Percentiles rank a stretch among this genome's conserved stretches.
phyloP scores from a whole-genome alignment of 2,888 invertebrate genomes.

The Agrypnus murinus region DNA sequence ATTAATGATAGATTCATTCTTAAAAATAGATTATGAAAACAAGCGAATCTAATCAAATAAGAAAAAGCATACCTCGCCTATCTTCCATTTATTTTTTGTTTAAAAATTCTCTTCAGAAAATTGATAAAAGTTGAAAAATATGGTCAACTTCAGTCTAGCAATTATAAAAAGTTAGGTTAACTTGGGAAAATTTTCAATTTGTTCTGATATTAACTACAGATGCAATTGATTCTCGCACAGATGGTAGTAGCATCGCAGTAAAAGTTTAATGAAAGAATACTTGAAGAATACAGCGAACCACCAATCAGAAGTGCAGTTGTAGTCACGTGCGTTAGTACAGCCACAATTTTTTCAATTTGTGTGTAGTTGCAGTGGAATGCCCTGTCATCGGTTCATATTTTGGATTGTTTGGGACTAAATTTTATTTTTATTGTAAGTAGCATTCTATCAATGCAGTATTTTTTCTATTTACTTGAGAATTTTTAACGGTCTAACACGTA shows the following conservation, averaged over 20 bases:
- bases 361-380: conserved; percentile 63
- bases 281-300: neutral
- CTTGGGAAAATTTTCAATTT: no score
- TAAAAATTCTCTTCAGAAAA: no score
- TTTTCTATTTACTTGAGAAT: conserved; percentile 32
- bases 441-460: conserved; percentile 43
- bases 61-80: conserved; percentile 45
- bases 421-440: conserved; percentile 51
- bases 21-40: no score
- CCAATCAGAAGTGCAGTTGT: conserved; percentile 46
- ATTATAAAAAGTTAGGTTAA: no score
- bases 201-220: no score
- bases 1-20: no score
- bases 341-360: conserved; percentile 59
- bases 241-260: no score
- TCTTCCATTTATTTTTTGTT: conserved; percentile 44
- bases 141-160: no score
- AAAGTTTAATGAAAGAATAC: no score
- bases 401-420: conserved; percentile 53
- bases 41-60: conserved; percentile 31
- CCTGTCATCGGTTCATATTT: conserved; percentile 61
- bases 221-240: no score
- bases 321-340: conserved; percentile 56
- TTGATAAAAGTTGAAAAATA: no score
- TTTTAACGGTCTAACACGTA: conserved; percentile 9